phyloP scores from a whole-genome alignment of 2,113 vertebrate genomes.

The Crypturellus undulatus region DNA sequence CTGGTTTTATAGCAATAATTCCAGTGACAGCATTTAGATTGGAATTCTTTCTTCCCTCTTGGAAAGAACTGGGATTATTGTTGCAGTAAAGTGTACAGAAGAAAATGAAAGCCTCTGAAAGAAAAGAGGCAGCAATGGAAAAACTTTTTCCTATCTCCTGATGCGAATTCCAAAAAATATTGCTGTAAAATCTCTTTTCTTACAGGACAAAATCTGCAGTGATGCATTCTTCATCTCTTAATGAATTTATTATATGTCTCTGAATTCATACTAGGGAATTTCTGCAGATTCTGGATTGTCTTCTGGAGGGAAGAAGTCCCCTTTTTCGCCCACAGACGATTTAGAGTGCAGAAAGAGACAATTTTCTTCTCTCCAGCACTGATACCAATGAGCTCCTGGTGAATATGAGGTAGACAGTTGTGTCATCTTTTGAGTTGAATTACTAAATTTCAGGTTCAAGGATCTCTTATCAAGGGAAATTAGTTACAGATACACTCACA shows the following conservation, averaged over 20 bases:
- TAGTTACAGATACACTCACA: not conserved
- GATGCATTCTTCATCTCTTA: not conserved
- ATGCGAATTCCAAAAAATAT: not conserved
- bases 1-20: not conserved
- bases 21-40: not conserved
- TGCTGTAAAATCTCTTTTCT: not conserved
- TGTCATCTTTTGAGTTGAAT: not conserved
- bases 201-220: not conserved
- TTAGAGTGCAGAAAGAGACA: not conserved
- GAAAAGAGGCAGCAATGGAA: not conserved
- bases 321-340: not conserved
- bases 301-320: not conserved
- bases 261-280: not conserved
- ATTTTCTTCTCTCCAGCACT: not conserved
- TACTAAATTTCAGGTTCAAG: not conserved
- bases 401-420: not conserved
- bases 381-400: not conserved
- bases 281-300: not conserved
- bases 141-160: not conserved
- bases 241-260: not conserved
- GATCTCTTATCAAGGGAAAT: not conserved
- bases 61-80: not conserved
- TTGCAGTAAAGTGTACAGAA: not conserved
- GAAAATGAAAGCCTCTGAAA: not conserved
- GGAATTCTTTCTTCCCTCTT: not conserved